Conservation (phyloP, 2,888 invertebrate species). For the Craniophora ligustri region DNA sequence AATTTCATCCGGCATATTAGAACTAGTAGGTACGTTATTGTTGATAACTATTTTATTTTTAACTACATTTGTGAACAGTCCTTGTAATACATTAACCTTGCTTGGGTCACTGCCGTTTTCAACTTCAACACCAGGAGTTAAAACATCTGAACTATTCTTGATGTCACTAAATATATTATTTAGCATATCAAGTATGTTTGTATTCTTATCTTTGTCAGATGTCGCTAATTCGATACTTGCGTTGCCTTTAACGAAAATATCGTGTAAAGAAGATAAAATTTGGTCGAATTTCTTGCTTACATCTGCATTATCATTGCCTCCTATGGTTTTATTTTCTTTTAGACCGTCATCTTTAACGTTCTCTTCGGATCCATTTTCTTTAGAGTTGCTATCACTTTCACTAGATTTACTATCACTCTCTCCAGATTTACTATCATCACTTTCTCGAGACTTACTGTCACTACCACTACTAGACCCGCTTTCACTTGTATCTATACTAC, state of each 20-base stretch:
- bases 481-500: no score
- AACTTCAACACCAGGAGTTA: constrained; percentile 2
- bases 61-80: constrained; percentile 39
- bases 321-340: not conserved
- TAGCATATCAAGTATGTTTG: constrained; percentile 13
- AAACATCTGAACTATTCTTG: constrained; percentile 3
- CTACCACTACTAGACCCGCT: not conserved
- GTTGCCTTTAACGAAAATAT: constrained; percentile 34
- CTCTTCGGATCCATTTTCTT: not conserved
- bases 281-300: constrained; percentile 19
- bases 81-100: constrained; percentile 30
- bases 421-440: not conserved
- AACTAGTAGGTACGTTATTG: constrained; percentile 15
- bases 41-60: constrained; percentile 36
- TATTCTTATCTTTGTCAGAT: not conserved
- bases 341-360: not conserved
- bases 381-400: not conserved
- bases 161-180: constrained; percentile 16
- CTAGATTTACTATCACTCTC: not conserved
- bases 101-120: constrained; percentile 2
- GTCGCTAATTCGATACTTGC: constrained; percentile 9
- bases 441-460: not conserved
- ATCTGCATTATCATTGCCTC: not conserved
- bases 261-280: constrained; percentile 32
- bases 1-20: not conserved